phyloP scores from a whole-genome alignment of 2,888 invertebrate species.

The Dusona sp. region DNA sequence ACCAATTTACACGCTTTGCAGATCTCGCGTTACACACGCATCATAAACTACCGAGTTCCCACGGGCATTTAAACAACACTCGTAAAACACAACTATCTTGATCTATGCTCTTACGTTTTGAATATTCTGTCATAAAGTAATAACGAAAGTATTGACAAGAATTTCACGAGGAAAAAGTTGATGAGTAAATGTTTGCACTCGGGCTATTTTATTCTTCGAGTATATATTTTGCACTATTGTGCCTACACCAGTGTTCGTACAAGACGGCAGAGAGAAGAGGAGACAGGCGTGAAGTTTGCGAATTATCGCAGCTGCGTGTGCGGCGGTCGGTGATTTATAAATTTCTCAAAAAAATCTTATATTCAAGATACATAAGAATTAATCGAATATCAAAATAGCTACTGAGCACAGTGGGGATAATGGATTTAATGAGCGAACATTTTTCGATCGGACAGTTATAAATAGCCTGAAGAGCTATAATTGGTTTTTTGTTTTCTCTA shows the following conservation, averaged over 20 bases:
- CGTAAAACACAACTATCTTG: conserved; percentile 39
- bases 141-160: conserved; percentile 22
- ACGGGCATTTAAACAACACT: conserved; percentile 59
- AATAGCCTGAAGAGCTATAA: neutral
- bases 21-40: conserved; percentile 45
- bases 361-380: neutral
- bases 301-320: neutral
- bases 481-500: neutral
- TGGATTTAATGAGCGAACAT: neutral
- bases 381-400: neutral
- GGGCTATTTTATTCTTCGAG: neutral
- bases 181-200: neutral
- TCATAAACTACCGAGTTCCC: conserved; percentile 48
- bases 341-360: neutral
- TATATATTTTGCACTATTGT: neutral
- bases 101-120: conserved; percentile 1
- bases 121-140: neutral
- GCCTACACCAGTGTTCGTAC: neutral
- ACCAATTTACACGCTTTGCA: conserved; percentile 16
- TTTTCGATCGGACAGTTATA: neutral
- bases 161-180: conserved; percentile 2
- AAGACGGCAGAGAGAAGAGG: neutral
- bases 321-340: neutral
- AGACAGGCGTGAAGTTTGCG: conserved; percentile 7
- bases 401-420: neutral